Percentiles rank a stretch among this genome's conserved stretches.
Evolutionary conservation across 2,113 vertebrate species (phyloP).

Genomic region (Bubo blakistoni): DNA sequence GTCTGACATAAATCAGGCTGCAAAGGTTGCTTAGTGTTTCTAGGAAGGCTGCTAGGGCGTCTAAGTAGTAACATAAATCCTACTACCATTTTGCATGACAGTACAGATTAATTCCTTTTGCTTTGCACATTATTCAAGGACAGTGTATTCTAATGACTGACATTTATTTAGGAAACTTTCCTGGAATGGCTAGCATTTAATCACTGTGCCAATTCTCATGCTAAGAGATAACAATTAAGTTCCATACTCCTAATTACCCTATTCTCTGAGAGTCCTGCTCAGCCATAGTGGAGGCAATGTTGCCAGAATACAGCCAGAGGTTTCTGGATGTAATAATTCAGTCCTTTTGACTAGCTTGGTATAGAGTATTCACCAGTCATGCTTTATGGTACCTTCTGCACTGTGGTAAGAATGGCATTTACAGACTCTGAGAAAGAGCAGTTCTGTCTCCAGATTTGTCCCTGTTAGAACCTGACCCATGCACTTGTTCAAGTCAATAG

Average conservation of each 20-base stretch:
- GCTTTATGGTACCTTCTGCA: background rate
- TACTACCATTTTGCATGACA: background rate
- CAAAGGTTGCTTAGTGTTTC: background rate
- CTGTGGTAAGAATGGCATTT: background rate
- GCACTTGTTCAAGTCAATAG: background rate
- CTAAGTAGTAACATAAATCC: background rate
- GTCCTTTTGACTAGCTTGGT: background rate
- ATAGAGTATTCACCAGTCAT: background rate
- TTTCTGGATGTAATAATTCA: background rate
- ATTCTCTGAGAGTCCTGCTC: background rate
- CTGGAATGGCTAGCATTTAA: background rate
- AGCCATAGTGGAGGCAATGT: background rate
- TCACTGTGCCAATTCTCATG: background rate
- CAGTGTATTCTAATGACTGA: background rate
- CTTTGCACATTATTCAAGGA: background rate
- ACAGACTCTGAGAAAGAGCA: background rate
- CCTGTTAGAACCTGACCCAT: background rate
- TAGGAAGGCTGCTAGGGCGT: background rate
- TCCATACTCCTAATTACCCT: background rate
- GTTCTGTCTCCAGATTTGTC: background rate
- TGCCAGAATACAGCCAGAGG: background rate
- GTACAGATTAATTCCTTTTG: background rate
- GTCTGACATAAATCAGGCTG: background rate
- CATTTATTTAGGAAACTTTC: constrained; percentile 18
- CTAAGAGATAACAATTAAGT: background rate